Base-by-base conservation (phyloP, 2,888 invertebrate genomes). In the Thumatha senex region DNA sequence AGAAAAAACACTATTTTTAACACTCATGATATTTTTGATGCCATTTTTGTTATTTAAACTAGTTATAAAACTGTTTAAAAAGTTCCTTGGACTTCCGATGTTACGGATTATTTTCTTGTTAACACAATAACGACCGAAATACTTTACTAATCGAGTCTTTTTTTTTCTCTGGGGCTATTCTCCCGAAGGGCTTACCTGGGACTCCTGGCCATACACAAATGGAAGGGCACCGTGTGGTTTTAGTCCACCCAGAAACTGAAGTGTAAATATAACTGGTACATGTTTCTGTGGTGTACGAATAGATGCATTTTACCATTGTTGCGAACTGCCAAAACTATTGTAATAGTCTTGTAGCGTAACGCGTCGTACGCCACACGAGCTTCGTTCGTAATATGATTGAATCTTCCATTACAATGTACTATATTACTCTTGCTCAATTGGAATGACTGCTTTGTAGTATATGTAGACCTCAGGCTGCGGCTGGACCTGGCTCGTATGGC, bases 291-390 rank as follows among this genome's bases (percentile, higher is more conserved):
- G 73, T 79, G 76, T 76, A 65, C 61, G 53, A 80, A 77, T 86
- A 86, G 85, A 83, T 87, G 89, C 89, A 89, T 89, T 89, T 89
- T 88, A 89, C 89, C 87, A 86, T 87, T 86, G 81, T 87, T 86
- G 89, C 89, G 81, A 85, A 87, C 89, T 89, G 90, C 90, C 90
- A 91, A 90, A 91, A 86, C 78, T 86, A 86, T 83, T 88, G 79
- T 87, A 84, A 84, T 85, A 76, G 82, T 82, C 84, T 84, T 86
- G 78, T 89, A 85, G 86, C 82, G 77, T 70, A 60, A 62, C 29
- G 24, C 67, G 70, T 64, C 58, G 57, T 56, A 56, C 69, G 69
- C 70, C 76, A 72, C 71, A 70, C 57, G 42, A 47, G 55, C 59
- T 44, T 15, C 30, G 47, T 31, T 35, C 12, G 53, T 38, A n/a